A percentile compares a stretch with the other conserved stretches of the same genome.
Evolutionary conservation across 2,797 vertebrate genomes (phyloP).

Genomic region (Galago senegalensis): DNA sequence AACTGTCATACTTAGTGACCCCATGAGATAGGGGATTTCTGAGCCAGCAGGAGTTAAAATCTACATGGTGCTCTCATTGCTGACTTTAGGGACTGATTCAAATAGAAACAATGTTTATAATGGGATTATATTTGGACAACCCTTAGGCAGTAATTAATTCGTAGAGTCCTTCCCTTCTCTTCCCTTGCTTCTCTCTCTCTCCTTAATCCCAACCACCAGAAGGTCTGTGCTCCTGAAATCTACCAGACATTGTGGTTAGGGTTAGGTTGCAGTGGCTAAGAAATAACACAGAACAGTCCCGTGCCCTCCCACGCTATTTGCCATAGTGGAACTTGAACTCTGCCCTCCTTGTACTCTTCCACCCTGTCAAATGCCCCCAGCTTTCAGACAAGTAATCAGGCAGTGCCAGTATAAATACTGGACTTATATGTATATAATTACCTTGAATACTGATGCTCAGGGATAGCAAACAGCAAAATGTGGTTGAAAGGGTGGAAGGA

Average conservation of each 20-base stretch:
- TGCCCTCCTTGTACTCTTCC: neutral
- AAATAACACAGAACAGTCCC: too few species aligned
- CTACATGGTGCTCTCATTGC: neutral
- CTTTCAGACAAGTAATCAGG: constrained; percentile 16
- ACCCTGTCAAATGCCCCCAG: neutral
- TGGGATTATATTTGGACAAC: neutral
- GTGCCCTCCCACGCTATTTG: neutral
- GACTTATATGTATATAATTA: neutral
- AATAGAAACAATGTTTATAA: neutral
- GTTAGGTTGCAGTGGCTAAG: neutral
- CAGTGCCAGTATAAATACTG: neutral
- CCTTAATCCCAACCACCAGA: neutral
- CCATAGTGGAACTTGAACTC: neutral
- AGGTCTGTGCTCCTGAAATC: neutral
- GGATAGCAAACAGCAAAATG: neutral
- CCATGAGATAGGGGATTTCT: neutral
- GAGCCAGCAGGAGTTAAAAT: neutral
- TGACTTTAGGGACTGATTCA: constrained; percentile 45
- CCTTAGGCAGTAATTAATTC: neutral
- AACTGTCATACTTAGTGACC: neutral
- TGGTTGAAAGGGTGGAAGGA: neutral
- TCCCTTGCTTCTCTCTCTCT: neutral
- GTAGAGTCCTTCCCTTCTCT: neutral
- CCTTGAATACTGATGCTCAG: neutral
- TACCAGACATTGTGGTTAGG: neutral